Evolutionary conservation across 2,113 vertebrate species (phyloP), one percentile per base, ranked within the genome.

Genomic region (Menura novaehollandiae): DNA sequence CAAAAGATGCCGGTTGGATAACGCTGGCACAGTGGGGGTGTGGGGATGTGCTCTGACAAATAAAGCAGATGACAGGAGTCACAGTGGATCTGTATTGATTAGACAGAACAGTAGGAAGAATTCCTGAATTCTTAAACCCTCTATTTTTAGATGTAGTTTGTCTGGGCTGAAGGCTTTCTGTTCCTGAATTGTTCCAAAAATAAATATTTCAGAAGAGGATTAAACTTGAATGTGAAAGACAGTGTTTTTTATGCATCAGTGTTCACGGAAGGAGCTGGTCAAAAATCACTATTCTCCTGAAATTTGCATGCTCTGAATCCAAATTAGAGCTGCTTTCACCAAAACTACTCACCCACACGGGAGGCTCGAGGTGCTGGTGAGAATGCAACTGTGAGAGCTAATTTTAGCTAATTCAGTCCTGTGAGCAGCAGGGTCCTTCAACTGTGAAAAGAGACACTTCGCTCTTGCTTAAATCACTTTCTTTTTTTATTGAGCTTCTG

Each of bases 141-240:
- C 85, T 81, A 71, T 94, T 91, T 96, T 93, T 85, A 85, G 87
- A 6, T 51, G 15, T 18, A 51, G 24, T 28, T 87, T 7, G 13
- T 37, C 69, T 53, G 27, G 85, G 66, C 60, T 63, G 64, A 41
- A 62, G 73, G 43, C 68, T 87, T 73, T 14, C 77, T 56, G 37
- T 52, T 83, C 55, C 14, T 78, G 64, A 71, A 62, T 81, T 87
- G 43, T 77, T 93, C 92, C 56, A 59, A 72, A 91, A 93, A 93
- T 75, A 78, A 93, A 67, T 88, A 60, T 56, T 93, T 94, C 37
- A 72, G 88, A 17, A 17, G 52, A 82, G 56, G 62, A 85, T 94
- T 89, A 79, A 93, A 88, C 24, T 63, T 68, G 82, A 64, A 94
- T 79, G 90, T 59, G 77, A 10, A 63, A 85, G 93, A n/a, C 89